Conservation (phyloP, 2,113 vertebrate genomes). For the Gallinago undulata region DNA sequence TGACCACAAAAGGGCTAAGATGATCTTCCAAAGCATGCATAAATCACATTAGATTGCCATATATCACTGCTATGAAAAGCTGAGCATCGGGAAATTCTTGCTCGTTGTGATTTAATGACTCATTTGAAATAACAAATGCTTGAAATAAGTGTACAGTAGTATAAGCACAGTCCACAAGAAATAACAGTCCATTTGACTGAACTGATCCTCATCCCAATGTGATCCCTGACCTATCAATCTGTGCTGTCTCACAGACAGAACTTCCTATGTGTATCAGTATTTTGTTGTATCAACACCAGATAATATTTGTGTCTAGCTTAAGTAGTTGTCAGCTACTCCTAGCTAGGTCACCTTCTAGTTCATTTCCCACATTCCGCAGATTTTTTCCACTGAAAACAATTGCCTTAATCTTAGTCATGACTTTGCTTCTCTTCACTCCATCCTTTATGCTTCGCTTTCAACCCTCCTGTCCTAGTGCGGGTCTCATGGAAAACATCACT, state of each 20-base stretch:
- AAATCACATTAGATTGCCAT: neutral
- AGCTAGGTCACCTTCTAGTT: neutral
- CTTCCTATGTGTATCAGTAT: neutral
- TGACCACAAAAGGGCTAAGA: neutral
- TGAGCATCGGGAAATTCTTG: neutral
- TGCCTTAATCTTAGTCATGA: neutral
- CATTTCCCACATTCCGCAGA: neutral
- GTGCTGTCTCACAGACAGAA: neutral
- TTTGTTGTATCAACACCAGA: neutral
- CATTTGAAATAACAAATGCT: neutral
- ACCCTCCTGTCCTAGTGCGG: neutral
- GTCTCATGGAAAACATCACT: neutral
- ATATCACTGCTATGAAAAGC: neutral
- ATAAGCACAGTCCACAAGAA: neutral
- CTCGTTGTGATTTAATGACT: fast-evolving
- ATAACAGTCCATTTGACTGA: neutral
- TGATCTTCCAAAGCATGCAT: neutral
- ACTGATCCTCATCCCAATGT: neutral
- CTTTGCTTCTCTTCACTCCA: neutral
- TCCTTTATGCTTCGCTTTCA: neutral
- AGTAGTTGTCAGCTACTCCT: neutral
- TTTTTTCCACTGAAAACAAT: neutral
- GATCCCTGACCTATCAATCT: neutral
- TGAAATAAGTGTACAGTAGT: neutral
- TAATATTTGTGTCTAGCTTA: neutral